These are phyloP conservation scores for Anoplolepis gracilipes DNA, from an alignment of 1,140 invertebrate species.

Conservation along the genomic window DNA sequence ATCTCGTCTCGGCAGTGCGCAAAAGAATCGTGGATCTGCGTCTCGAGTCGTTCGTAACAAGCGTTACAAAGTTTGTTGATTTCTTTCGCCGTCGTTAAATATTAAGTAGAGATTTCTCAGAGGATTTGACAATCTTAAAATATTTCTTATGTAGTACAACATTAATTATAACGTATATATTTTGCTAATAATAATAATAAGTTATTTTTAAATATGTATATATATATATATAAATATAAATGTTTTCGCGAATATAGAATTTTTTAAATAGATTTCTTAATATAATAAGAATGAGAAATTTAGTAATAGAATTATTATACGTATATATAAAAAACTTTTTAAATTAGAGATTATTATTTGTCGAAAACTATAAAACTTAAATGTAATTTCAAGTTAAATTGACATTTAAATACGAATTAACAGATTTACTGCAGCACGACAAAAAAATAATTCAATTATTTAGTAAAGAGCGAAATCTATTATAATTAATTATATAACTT, in stretches of 20 bases:
- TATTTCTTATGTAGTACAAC: constrained; percentile 13
- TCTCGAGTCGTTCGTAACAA: constrained; percentile 43
- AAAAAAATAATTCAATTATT: not conserved
- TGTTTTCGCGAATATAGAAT: not conserved
- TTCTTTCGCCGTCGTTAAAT: constrained; percentile 21
- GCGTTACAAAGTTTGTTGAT: constrained; percentile 61
- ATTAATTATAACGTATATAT: not conserved
- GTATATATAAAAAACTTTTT: not conserved
- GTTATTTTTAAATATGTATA: not conserved
- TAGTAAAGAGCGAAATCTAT: not conserved
- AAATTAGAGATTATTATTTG: not conserved
- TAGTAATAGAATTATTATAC: not conserved
- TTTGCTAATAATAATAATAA: not conserved
- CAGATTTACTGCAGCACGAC: not conserved
- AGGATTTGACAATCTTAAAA: not conserved
- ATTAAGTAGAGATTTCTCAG: constrained; percentile 38
- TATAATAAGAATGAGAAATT: too few species aligned
- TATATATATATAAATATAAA: too few species aligned
- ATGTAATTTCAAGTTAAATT: not conserved
- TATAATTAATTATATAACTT: not conserved
- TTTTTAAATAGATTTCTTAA: not conserved
- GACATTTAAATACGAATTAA: not conserved
- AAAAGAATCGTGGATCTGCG: constrained; percentile 40
- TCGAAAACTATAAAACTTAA: not conserved
- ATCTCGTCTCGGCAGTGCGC: constrained; percentile 45